Evolutionary conservation across 2,888 invertebrate genomes (phyloP), one percentile per base, ranked within the genome.

Genomic region (Agelastica alni): DNA sequence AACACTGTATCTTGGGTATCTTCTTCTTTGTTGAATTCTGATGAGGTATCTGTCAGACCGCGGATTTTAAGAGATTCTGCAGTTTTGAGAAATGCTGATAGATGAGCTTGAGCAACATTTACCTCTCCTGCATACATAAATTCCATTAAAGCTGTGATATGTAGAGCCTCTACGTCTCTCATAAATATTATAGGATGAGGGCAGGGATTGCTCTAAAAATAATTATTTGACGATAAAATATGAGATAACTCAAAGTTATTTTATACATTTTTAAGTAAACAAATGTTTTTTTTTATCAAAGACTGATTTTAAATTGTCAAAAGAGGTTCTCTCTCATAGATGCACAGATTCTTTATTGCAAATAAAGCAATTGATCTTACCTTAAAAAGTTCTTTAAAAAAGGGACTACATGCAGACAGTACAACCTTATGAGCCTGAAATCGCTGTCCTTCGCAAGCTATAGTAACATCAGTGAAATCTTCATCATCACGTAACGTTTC

Each of bases 121-220:
- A 91, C 91, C 79, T 90, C 90, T 47, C 91, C 91, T 63, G 88
- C 88, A 76, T 91, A 91, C 89, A 91, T 90, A 74, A 90, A 91
- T 77, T 90, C 89, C 73, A 91, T 82, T 57, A 91, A 81, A 49
- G 89, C 87, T 64, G 86, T 85, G 64, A 91, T 83, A 74, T 90
- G 89, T 70, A 85, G 83, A 69, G 87, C 88, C 71, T 88, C 88
- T 69, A 90, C 89, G 80, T 91, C 90, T 74, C 88, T 83, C 85
- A 91, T 86, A 76, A 91, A 89, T 75, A 91, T 88, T 79, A 91
- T 89, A 57, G 90, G 90, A 77, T 91, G 91, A 72, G 89, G 86
- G 76, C 90, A 90, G 70, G 90, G 90, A 78, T 90, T 91, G 72
- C 86, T 87, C 88, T 90, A 80, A 39, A 85, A 85, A 56, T 14